A percentile compares a stretch with the other conserved stretches of the same genome.
Conservation (phyloP, 2,888 invertebrate species). For the Lepeophtheirus nordmannii region DNA sequence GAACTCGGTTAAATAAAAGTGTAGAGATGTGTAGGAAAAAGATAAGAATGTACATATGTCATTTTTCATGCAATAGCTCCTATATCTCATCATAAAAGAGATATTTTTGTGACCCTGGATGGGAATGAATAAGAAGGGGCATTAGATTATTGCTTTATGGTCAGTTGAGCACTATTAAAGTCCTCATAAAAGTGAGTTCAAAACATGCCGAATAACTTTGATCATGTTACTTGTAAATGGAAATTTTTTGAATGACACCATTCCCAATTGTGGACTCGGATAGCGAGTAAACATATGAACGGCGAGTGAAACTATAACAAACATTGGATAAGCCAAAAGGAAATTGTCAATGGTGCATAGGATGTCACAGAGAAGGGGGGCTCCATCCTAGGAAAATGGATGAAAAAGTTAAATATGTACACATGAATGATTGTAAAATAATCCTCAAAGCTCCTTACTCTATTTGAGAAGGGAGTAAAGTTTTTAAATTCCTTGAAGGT, state of each 20-base stretch:
- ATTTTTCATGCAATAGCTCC: background rate
- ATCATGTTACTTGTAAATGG: background rate
- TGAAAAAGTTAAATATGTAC: too few species aligned
- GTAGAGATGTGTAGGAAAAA: too few species aligned
- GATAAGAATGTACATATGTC: too few species aligned
- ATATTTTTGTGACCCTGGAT: too few species aligned
- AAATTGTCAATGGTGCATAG: conserved; percentile 17
- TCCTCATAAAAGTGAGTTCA: too few species aligned
- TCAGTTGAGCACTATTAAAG: too few species aligned
- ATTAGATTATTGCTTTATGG: too few species aligned
- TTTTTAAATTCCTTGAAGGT: conserved; percentile 5
- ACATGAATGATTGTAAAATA: too few species aligned
- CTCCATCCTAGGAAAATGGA: background rate
- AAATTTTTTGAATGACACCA: background rate
- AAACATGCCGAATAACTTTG: too few species aligned
- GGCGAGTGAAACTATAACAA: background rate
- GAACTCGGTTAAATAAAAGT: too few species aligned
- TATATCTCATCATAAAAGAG: background rate
- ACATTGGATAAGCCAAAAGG: conserved; percentile 7
- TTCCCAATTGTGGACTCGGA: conserved; percentile 8
- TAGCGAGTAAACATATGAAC: conserved; percentile 17
- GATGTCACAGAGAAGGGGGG: conserved; percentile 14
- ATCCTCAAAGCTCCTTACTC: background rate
- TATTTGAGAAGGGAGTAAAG: background rate
- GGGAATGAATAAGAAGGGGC: too few species aligned